Conservation (phyloP, 2,888 invertebrate genomes). For the Exephanes ischioxanthus region DNA sequence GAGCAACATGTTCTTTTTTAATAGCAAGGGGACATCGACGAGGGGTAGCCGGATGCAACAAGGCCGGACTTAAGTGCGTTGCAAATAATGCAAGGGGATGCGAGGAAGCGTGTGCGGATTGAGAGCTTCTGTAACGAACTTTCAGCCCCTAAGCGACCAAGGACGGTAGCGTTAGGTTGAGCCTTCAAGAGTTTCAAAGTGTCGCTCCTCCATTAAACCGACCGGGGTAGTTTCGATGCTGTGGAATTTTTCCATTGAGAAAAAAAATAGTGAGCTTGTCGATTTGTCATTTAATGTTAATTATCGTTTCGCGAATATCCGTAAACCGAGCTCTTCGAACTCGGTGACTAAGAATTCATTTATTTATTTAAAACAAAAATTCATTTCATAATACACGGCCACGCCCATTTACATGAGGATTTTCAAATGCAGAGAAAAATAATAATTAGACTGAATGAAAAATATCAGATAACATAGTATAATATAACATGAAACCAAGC, state of each 20-base stretch:
- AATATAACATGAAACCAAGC: too few species aligned
- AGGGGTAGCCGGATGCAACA: conserved; percentile 4
- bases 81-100: conserved; percentile 52
- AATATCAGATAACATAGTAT: too few species aligned
- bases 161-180: conserved; percentile 7
- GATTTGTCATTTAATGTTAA: neutral
- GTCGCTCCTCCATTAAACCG: neutral
- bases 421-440: too few species aligned
- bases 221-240: neutral
- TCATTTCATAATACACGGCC: too few species aligned
- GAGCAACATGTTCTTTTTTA: neutral
- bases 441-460: too few species aligned
- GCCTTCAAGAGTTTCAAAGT: conserved; percentile 20
- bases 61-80: conserved; percentile 38
- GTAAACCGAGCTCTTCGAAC: too few species aligned
- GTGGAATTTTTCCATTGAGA: neutral
- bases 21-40: neutral
- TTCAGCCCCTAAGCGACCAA: conserved; percentile 21
- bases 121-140: conserved; percentile 20
- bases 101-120: neutral
- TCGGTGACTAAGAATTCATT: too few species aligned
- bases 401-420: too few species aligned
- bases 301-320: neutral
- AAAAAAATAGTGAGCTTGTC: neutral
- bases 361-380: too few species aligned